Conservation (phyloP, 2,113 vertebrate species). For the Psittacus erithacus region DNA sequence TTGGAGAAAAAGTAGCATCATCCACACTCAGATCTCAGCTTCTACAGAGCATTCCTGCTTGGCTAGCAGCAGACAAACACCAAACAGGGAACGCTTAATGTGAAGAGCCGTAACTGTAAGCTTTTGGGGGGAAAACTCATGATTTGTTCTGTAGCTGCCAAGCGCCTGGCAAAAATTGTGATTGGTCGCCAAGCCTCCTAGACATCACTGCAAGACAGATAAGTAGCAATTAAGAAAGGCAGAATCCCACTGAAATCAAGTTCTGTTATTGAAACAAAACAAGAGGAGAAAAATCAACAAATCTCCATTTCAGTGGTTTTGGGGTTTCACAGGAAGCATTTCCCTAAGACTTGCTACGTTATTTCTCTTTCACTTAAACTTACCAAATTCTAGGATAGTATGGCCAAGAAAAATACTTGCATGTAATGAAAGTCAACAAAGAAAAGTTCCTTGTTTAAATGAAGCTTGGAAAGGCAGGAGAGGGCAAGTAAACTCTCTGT, state of each 20-base stretch:
- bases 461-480: background rate
- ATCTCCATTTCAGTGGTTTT: background rate
- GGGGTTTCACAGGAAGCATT: background rate
- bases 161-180: background rate
- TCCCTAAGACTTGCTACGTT: background rate
- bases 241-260: background rate
- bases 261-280: background rate
- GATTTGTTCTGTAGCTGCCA: background rate
- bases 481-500: background rate
- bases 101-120: background rate
- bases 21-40: background rate
- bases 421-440: background rate
- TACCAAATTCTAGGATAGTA: background rate
- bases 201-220: background rate
- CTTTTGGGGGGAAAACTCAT: rapidly evolving
- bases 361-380: background rate
- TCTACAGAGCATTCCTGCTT: background rate
- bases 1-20: background rate
- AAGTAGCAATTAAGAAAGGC: background rate
- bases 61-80: background rate
- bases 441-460: background rate
- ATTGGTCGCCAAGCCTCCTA: background rate
- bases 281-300: background rate
- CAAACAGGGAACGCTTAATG: background rate
- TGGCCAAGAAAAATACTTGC: background rate